Conservation (phyloP, 2,113 vertebrate species). For the Protobothrops mucrosquamatus region DNA sequence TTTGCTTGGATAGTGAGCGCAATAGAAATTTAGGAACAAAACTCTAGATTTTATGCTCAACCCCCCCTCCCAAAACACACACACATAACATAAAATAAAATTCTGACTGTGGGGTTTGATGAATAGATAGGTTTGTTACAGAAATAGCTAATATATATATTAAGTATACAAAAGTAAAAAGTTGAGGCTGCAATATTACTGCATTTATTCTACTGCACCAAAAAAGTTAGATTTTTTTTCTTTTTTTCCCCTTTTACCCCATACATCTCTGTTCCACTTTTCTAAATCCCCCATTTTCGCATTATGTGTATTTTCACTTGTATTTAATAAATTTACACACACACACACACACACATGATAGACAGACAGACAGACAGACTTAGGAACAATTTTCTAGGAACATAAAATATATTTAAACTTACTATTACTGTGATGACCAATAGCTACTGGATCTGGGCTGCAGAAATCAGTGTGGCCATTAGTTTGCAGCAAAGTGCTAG, state of each 20-base stretch:
- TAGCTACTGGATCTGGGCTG: not conserved
- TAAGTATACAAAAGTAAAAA: not conserved
- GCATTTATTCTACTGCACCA: not conserved
- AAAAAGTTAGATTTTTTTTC: not conserved
- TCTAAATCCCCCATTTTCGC: not conserved
- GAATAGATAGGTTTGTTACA: not conserved
- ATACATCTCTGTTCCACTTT: not conserved
- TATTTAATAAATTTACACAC: not conserved
- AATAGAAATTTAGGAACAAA: not conserved
- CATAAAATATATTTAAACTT: not conserved
- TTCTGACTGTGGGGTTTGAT: not conserved
- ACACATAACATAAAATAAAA: not conserved
- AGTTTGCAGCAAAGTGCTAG: not conserved
- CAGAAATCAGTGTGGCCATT: not conserved
- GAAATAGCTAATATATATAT: not conserved
- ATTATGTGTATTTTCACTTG: not conserved
- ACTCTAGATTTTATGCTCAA: not conserved
- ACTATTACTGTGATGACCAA: not conserved
- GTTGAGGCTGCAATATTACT: not conserved
- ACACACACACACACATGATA: too few relatives aligned
- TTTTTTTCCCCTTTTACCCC: not conserved
- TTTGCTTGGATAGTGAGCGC: slow-evolving; percentile 32
- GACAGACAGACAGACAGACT: not conserved
- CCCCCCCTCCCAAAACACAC: too few relatives aligned
- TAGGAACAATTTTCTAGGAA: not conserved